phyloP scores from a whole-genome alignment of 2,888 invertebrate genomes.

The Ectropis crepuscularia region DNA sequence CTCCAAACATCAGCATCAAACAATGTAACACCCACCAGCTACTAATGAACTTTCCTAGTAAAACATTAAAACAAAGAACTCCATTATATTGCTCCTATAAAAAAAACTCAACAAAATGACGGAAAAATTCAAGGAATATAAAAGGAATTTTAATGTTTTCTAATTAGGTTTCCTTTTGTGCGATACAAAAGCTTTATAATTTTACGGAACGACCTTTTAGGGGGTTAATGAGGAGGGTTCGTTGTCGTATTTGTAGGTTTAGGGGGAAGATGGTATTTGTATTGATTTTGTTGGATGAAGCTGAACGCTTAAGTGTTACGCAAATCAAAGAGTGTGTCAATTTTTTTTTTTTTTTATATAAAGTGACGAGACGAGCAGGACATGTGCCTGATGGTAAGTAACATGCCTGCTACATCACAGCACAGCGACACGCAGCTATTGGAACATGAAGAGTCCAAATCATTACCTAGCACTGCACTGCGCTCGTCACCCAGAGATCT shows the following conservation, averaged over 20 bases:
- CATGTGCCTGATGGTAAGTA: too few relatives aligned
- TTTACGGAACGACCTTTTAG: conserved; percentile 24
- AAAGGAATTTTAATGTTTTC: conserved; percentile 40
- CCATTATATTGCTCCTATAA: conserved; percentile 32
- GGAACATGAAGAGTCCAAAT: too few relatives aligned
- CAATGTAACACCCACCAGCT: conserved; percentile 19
- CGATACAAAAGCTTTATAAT: conserved; percentile 32
- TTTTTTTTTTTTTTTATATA: too few relatives aligned
- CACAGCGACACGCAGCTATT: too few relatives aligned
- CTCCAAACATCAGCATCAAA: conserved; percentile 9
- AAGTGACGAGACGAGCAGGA: too few relatives aligned
- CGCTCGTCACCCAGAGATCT: too few relatives aligned
- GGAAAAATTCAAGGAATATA: conserved; percentile 31
- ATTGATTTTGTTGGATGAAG: conserved; percentile 11
- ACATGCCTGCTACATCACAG: too few relatives aligned
- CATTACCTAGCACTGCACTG: too few relatives aligned
- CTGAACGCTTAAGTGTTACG: background rate
- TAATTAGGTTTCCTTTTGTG: conserved; percentile 38
- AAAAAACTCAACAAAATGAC: conserved; percentile 33
- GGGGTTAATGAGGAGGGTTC: conserved; percentile 20
- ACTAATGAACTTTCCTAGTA: conserved; percentile 38
- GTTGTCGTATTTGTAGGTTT: conserved; percentile 3
- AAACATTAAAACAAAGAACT: conserved; percentile 35
- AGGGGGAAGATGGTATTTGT: conserved; percentile 1
- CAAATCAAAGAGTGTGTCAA: too few relatives aligned